A percentile compares a stretch with the other conserved stretches of the same genome.
phyloP scores from a whole-genome alignment of 2,797 vertebrate species.

The Pipistrellus pipistrellus region DNA sequence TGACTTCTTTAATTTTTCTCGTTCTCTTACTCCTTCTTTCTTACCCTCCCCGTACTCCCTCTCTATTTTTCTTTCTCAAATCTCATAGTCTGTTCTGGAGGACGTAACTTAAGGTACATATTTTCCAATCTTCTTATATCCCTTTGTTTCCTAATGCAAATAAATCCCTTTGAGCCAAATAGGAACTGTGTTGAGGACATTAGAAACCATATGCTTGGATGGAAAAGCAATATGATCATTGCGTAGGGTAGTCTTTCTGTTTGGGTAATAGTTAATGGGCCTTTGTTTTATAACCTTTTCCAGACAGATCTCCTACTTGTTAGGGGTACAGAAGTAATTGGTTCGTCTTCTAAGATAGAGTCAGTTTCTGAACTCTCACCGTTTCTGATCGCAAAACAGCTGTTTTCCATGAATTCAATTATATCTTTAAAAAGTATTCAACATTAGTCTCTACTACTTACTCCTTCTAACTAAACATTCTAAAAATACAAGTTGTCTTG shows the following conservation, averaged over 20 bases:
- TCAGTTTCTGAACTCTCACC: not conserved
- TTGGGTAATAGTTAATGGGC: not conserved
- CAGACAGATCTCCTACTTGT: not conserved
- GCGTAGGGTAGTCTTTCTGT: too few species aligned
- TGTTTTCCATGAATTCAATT: not conserved
- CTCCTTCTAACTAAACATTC: not conserved
- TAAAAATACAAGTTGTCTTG: not conserved
- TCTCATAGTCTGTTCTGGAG: not conserved
- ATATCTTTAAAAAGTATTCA: not conserved
- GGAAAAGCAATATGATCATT: not conserved
- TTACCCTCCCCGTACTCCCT: not conserved
- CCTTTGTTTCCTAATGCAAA: not conserved
- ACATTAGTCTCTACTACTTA: not conserved
- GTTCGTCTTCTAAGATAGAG: not conserved
- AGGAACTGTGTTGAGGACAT: not conserved
- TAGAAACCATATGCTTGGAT: not conserved
- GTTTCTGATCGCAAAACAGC: not conserved
- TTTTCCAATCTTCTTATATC: not conserved
- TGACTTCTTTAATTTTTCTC: not conserved
- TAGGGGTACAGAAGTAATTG: not conserved
- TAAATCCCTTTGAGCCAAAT: not conserved
- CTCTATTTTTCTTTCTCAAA: not conserved
- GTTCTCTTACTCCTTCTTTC: not conserved
- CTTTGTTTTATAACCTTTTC: not conserved
- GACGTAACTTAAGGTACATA: not conserved